Evolutionary conservation across 2,113 vertebrate species (phyloP).

Genomic region (Entomyzon cyanotis): DNA sequence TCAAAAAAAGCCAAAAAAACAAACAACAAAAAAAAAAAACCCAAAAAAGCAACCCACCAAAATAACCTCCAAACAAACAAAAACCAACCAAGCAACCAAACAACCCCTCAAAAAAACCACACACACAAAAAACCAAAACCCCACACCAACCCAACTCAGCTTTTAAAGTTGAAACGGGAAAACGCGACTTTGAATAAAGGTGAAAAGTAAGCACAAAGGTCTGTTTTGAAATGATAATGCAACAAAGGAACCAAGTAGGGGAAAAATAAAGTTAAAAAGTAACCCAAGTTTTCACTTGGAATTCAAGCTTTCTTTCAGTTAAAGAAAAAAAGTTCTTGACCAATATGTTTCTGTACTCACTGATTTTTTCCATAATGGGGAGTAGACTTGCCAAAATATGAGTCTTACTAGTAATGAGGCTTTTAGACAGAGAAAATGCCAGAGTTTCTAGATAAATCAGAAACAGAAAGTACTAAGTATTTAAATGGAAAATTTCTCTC

Average conservation of each 20-base stretch:
- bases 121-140: no score
- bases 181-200: not conserved
- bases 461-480: not conserved
- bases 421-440: conserved; percentile 6
- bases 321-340: not conserved
- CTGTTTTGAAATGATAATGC: not conserved
- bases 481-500: not conserved
- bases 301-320: not conserved
- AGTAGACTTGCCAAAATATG: not conserved
- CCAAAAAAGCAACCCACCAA: no score
- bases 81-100: no score
- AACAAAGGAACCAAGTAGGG: not conserved
- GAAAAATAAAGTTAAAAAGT: not conserved
- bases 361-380: not conserved
- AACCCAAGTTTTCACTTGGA: not conserved
- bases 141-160: not conserved
- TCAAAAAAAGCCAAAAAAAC: not conserved
- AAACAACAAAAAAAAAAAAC: no score
- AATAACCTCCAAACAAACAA: not conserved
- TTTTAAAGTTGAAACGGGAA: not conserved
- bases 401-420: conserved; percentile 19
- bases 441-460: not conserved
- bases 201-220: not conserved
- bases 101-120: not conserved
- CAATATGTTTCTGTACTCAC: not conserved